These are phyloP conservation scores for Leptatherina wallacei DNA, from an alignment of 2,797 vertebrate genomes.

Conservation along the genomic window DNA sequence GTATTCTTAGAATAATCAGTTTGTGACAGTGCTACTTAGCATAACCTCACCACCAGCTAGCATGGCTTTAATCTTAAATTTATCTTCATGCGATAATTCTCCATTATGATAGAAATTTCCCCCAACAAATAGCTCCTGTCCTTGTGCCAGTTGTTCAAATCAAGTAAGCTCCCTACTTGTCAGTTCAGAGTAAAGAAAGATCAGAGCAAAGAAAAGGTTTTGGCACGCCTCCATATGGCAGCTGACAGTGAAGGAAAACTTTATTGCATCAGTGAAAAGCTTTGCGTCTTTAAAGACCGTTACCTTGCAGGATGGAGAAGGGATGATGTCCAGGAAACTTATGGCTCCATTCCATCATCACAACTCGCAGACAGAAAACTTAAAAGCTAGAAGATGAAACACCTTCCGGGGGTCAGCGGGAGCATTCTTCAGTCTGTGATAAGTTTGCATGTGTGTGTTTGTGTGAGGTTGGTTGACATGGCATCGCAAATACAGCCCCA, in stretches of 20 bases:
- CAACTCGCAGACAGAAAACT: constrained; percentile 34
- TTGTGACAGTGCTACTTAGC: background rate
- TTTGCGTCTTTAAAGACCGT: constrained; percentile 34
- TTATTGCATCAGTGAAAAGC: constrained; percentile 48
- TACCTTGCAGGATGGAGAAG: constrained; percentile 19
- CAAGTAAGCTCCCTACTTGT: constrained; percentile 6
- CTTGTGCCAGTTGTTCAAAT: constrained; percentile 3
- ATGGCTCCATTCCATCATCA: constrained; percentile 36
- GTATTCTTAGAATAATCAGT: background rate
- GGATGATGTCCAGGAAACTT: constrained; percentile 37
- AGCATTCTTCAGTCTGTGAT: constrained; percentile 24
- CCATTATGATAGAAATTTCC: background rate
- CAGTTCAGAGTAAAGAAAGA: constrained; percentile 15
- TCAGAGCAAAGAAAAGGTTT: constrained; percentile 32
- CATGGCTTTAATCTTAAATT: background rate
- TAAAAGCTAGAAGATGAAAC: constrained; percentile 42
- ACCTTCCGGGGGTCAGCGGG: constrained; percentile 21
- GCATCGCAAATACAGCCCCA: constrained; percentile 36
- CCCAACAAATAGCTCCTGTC: background rate
- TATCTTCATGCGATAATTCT: constrained; percentile 6
- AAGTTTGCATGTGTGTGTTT: constrained; percentile 10
- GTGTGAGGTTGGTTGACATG: constrained; percentile 31
- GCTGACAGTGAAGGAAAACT: constrained; percentile 47
- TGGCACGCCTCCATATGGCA: constrained; percentile 32
- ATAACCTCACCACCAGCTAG: background rate